Evolutionary conservation across 2,888 invertebrate genomes (phyloP), one percentile per base, ranked within the genome.

Genomic region (Brenthis hecate): DNA sequence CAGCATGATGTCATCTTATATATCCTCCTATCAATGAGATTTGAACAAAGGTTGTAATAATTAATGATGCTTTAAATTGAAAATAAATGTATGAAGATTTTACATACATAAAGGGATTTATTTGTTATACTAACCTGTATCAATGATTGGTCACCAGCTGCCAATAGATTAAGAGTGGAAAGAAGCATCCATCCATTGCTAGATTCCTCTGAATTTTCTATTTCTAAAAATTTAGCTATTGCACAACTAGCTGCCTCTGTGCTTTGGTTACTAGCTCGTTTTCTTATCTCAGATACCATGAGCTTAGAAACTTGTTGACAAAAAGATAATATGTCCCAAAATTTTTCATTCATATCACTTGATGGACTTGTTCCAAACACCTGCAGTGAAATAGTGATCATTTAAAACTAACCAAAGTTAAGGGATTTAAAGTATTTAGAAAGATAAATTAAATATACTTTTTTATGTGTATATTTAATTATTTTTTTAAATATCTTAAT

Each of bases 161-260:
- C 98, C 76, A 99, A 92, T 32, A 99, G 93, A 93, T 99, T 99
- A 61, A 99, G 91, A 13, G 98, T 96, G 14, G 97, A 97, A 56
- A 99, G 90, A 72, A 99, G 88, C 96, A 98, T 98, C 99, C 99
- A 99, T 5, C 99, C 99, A 87, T 98, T 98, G 80, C 98, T 98
- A 0, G 97, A 97, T 84, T 98, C 98, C 85, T 98, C 98, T 54
- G 96, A 97, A 80, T 97, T 97, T 86, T 98, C 98, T 78, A 99
- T 98, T 92, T 99, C 98, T 66, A 99, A 93, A 90, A 99, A 99
- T 87, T 98, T 97, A 11, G 98, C 98, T 80, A 99, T 99, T 19
- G 98, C 98, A 93, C 97, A 97, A 80, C 99, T 99, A 50, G 99
- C 99, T 66, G 98, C 97, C 87, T 98, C 98, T 53, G 98, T 96